Evolutionary conservation across 1,140 invertebrate genomes (phyloP), one percentile per base, ranked within the genome.

Genomic region (Spodoptera litura): DNA sequence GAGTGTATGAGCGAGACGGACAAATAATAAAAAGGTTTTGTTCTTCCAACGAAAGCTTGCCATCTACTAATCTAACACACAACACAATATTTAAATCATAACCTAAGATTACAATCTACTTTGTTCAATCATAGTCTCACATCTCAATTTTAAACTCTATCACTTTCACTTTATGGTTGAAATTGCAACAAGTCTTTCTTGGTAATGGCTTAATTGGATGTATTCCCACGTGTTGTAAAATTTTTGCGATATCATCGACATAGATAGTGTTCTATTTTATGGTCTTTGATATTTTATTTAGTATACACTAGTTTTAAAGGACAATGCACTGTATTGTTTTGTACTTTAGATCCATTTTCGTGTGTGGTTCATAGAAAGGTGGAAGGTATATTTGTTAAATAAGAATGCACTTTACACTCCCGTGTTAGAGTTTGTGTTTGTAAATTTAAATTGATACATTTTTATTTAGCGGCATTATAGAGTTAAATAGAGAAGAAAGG

Each of bases 151-250:
- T 55, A 4, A 49, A 56, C 52, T 56, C 51, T 77, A 77, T 44
- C 13, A 49, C n/a, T 64, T 64, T 64, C n/a, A 0, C 13, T n/a
- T 10, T 52, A 52, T 20, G 11, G 35, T 2, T 35, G 12, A 55
- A 10, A 51, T 52, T 64, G n/a, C 35, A 38, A 20, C 73, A n/a
- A 56, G 51, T 31, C 52, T 49, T 77, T 68, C 52, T 68, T 56
- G n/a, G 62, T 68, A 56, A 77, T 77, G 52, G 51, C 6, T 77
- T 77, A 77, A 77, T 77, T 77, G 74, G 61, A 20, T 25, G 52
- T 66, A 58, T 77, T 77, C 74, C 51, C 74, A 77, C 61, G 74
- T 62, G 49, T 66, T 68, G 74, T 77, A 68, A 77, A 66, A 66
- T 77, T 66, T 66, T 66, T 13, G 49, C 58, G 59, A 75, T 75